phyloP scores from a whole-genome alignment of 64 coral and sea anemone species.

The Anthopleura sola region DNA sequence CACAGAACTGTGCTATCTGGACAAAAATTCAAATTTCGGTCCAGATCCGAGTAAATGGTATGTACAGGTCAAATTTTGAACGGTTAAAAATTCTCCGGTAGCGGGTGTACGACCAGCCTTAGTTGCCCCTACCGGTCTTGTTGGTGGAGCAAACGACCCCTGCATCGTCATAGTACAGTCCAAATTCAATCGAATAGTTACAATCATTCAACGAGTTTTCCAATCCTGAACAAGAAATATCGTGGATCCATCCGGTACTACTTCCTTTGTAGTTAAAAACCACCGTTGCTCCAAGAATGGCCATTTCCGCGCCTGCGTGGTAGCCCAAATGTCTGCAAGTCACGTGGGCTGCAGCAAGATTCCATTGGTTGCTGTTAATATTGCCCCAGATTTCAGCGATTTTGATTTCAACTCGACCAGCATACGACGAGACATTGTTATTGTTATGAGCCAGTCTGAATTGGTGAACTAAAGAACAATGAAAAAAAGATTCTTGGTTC shows the following conservation, averaged over 20 bases:
- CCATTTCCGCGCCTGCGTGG: conserved; percentile 34
- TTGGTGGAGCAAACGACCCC: conserved; percentile 44
- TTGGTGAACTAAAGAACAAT: background rate
- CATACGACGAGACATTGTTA: background rate
- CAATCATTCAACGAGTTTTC: conserved; percentile 33
- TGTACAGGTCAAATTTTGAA: background rate
- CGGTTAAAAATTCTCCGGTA: too few relatives aligned
- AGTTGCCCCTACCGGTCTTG: background rate
- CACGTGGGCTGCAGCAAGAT: conserved; percentile 39
- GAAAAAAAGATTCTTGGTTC: too few relatives aligned
- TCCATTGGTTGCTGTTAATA: conserved; percentile 28
- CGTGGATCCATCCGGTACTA: conserved; percentile 25
- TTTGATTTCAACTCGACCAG: conserved; percentile 49
- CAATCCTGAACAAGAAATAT: conserved; percentile 28
- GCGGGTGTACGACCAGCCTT: too few relatives aligned
- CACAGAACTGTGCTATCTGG: too few relatives aligned
- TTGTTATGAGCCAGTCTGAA: background rate
- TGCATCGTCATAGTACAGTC: conserved; percentile 12
- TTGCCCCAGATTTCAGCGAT: conserved; percentile 36
- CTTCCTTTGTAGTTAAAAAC: background rate
- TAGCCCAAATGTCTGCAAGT: conserved; percentile 27
- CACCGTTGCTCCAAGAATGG: conserved; percentile 20
- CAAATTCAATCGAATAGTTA: conserved; percentile 15
- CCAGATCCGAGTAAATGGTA: too few relatives aligned
- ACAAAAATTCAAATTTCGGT: too few relatives aligned